Percentiles rank a stretch among this genome's conserved stretches.
Conservation (phyloP, 2,113 vertebrate species). For the Zosterops lateralis region DNA sequence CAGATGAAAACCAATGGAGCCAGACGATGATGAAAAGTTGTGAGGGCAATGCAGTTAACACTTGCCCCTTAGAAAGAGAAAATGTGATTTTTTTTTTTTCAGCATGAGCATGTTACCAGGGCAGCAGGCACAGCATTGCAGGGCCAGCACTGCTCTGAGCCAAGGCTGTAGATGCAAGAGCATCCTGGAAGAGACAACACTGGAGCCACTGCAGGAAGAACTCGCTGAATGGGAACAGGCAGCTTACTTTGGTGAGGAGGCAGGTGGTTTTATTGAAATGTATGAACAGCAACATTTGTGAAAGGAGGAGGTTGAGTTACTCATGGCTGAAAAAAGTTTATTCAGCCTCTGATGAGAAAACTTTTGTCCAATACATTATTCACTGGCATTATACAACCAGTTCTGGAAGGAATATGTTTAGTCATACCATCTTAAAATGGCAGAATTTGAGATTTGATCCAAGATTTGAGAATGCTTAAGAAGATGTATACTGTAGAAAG, state of each 20-base stretch:
- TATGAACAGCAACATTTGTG: background rate
- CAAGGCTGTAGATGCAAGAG: background rate
- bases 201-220: background rate
- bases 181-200: background rate
- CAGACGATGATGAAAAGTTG: background rate
- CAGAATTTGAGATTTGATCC: background rate
- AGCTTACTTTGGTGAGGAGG: background rate
- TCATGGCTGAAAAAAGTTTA: conserved; percentile 16
- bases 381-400: background rate
- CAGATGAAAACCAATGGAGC: background rate
- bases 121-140: background rate
- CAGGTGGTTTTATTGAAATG: conserved; percentile 28
- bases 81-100: background rate
- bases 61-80: background rate
- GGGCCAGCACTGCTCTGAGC: background rate
- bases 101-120: background rate
- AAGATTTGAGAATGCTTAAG: background rate
- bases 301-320: background rate
- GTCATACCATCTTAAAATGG: background rate
- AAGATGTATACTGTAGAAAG: background rate
- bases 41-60: background rate
- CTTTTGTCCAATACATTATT: conserved; percentile 3
- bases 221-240: background rate
- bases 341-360: conserved; percentile 10
- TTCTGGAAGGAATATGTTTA: background rate